A percentile compares a stretch with the other conserved stretches of the same genome.
These are phyloP conservation scores for Dorcus parallelipipedus DNA, from an alignment of 2,888 invertebrate genomes.

Conservation along the genomic window DNA sequence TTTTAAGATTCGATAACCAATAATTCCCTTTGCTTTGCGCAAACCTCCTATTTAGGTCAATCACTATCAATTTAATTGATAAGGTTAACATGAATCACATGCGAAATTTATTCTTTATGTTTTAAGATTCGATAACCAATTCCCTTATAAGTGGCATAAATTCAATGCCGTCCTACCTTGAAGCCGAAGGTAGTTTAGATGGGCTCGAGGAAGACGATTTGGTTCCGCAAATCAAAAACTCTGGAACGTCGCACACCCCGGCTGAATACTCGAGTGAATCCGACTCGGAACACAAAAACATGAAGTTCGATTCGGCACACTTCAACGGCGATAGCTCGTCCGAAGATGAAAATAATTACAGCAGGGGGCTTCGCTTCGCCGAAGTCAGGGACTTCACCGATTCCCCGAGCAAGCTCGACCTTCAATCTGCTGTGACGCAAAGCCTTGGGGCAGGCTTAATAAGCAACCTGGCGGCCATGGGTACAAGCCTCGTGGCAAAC, in stretches of 20 bases:
- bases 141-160: conserved; percentile 41
- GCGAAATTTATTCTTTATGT: too few species aligned
- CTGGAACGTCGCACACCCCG: conserved; percentile 21
- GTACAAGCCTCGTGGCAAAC: conserved; percentile 26
- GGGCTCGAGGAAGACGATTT: conserved; percentile 43
- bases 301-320: conserved; percentile 46
- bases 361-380: conserved; percentile 39
- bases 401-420: conserved; percentile 1
- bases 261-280: conserved; percentile 43
- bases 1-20: conserved; percentile 23
- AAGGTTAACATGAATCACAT: neutral
- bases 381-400: conserved; percentile 22
- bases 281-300: conserved; percentile 40
- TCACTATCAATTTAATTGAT: neutral
- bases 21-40: too few species aligned
- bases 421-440: conserved; percentile 7
- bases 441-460: conserved; percentile 25
- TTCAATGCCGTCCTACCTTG: conserved; percentile 46
- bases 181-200: conserved; percentile 38
- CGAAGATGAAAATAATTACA: conserved; percentile 41
- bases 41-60: neutral
- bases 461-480: conserved; percentile 25
- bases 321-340: conserved; percentile 47
- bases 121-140: conserved; percentile 29
- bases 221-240: conserved; percentile 28